Evolutionary conservation across 2,113 vertebrate genomes (phyloP).

Genomic region (Dasypus novemcinctus): DNA sequence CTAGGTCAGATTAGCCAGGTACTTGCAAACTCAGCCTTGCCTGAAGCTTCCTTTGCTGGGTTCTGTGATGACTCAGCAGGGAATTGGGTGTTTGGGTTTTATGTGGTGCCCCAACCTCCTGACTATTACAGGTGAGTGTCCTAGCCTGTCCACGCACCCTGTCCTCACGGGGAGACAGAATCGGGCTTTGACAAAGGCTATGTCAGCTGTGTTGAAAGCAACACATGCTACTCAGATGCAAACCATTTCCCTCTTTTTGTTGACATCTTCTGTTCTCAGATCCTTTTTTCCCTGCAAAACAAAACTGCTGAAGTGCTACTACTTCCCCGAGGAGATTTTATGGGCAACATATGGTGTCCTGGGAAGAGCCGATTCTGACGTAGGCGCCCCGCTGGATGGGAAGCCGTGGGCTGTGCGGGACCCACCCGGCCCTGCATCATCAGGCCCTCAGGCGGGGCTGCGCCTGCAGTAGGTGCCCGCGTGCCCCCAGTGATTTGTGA

Average conservation of each 20-base stretch:
- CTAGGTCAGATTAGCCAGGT: neutral
- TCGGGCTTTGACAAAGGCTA: neutral
- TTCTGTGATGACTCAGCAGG: neutral
- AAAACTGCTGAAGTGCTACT: neutral
- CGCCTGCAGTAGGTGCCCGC: accelerated
- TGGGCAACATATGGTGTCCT: neutral
- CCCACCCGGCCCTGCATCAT: neutral
- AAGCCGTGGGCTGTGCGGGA: accelerated
- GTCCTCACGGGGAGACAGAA: neutral
- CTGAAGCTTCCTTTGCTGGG: neutral
- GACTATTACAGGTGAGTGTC: neutral
- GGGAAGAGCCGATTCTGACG: neutral
- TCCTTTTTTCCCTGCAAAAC: neutral
- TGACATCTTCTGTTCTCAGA: neutral
- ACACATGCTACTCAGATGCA: accelerated
- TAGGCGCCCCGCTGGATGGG: neutral
- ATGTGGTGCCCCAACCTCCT: neutral
- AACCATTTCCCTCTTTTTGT: neutral
- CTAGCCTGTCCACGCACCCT: neutral
- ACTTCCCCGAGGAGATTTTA: conserved; percentile 12
- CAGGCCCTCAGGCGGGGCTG: neutral
- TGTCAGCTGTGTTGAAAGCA: neutral
- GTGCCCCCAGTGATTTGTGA: neutral
- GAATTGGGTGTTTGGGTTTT: neutral
- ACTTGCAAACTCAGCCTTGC: neutral